phyloP scores from a whole-genome alignment of 2,113 vertebrate species.

The Crocuta crocuta region DNA sequence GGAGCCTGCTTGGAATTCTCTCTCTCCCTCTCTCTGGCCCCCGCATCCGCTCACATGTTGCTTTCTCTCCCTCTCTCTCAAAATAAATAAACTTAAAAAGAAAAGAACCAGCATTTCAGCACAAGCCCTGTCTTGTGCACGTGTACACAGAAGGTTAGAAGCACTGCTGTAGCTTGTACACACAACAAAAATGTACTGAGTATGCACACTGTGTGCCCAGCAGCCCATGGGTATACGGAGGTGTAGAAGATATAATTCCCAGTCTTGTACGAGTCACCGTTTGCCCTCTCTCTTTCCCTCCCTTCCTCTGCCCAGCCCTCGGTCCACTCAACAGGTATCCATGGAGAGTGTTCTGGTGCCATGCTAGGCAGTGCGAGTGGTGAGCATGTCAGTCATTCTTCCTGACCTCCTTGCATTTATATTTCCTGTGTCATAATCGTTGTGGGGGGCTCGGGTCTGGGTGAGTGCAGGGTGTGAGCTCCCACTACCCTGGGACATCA shows the following conservation, averaged over 20 bases:
- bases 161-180: background rate
- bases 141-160: background rate
- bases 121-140: accelerated
- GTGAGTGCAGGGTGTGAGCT: background rate
- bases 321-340: background rate
- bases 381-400: background rate
- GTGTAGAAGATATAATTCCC: accelerated
- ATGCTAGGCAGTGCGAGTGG: accelerated
- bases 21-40: too few relatives aligned
- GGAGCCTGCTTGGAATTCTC: too few relatives aligned
- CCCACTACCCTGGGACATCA: background rate
- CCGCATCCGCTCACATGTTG: too few relatives aligned
- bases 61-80: too few relatives aligned
- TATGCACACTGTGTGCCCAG: accelerated
- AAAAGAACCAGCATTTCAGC: background rate
- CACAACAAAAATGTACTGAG: background rate
- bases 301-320: accelerated
- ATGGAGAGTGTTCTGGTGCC: accelerated
- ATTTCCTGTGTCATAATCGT: background rate
- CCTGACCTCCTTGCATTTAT: background rate
- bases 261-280: background rate
- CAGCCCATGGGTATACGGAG: accelerated
- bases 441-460: background rate
- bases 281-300: background rate
- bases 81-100: too few relatives aligned